Evolutionary conservation across 1,140 invertebrate species (phyloP).

Genomic region (Bombus superbus): DNA sequence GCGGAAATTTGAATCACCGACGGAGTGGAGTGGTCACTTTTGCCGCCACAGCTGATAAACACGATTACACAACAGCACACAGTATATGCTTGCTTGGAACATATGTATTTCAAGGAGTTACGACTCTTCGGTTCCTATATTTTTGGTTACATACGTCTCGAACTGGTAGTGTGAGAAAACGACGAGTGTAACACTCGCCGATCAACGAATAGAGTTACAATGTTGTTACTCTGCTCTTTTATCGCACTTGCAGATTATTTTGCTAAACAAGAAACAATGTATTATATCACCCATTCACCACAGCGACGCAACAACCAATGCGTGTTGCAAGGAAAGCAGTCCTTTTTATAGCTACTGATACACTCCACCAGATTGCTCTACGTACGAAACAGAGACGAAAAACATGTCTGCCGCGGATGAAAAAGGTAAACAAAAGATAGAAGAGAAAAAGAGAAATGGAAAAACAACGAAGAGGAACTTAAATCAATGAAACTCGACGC

Average conservation of each 20-base stretch:
- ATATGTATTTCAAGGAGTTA: not conserved
- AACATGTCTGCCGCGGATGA: not conserved
- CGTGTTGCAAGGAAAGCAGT: slow-evolving; percentile 12
- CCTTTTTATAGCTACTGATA: slow-evolving; percentile 54
- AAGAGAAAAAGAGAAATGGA: not conserved
- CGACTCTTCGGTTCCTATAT: not conserved
- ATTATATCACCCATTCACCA: not conserved
- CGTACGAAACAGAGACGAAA: not conserved
- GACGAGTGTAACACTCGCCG: not conserved
- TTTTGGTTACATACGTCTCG: slow-evolving; percentile 21
- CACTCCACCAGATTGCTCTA: not conserved
- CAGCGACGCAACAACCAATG: slow-evolving; percentile 36
- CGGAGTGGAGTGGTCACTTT: not conserved
- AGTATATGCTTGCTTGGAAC: not conserved
- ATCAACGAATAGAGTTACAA: not conserved
- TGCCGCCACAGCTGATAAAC: slow-evolving; percentile 30
- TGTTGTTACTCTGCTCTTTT: slow-evolving; percentile 8
- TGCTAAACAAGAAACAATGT: not conserved
- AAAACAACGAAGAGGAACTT: not conserved
- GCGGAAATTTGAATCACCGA: not conserved
- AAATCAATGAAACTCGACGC: not conserved
- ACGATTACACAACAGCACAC: slow-evolving; percentile 25
- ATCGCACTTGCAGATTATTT: not conserved
- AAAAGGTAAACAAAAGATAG: not conserved
- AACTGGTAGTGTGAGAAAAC: not conserved